phyloP scores from a whole-genome alignment of 2,113 vertebrate species.

The Heterocephalus glaber region DNA sequence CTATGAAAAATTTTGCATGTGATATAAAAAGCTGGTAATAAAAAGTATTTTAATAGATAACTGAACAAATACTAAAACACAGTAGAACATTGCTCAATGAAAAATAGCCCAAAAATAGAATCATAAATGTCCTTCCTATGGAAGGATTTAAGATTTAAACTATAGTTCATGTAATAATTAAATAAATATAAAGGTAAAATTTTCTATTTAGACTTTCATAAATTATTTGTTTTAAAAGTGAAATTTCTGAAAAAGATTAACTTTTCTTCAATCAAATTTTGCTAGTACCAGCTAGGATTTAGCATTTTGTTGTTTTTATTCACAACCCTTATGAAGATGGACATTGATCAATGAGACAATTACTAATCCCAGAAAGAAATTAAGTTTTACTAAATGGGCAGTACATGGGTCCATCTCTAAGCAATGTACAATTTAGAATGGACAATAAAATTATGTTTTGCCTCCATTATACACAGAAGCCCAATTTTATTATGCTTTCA shows the following conservation, averaged over 20 bases:
- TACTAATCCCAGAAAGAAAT: constrained; percentile 59
- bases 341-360: constrained; percentile 41
- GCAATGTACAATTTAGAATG: constrained; percentile 56
- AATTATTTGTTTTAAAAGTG: constrained; percentile 53
- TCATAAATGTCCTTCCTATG: not conserved
- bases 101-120: constrained; percentile 14
- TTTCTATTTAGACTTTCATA: constrained; percentile 21
- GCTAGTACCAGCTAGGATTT: not conserved
- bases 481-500: constrained; percentile 69
- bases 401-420: constrained; percentile 36
- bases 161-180: not conserved
- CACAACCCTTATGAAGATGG: constrained; percentile 1
- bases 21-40: not conserved
- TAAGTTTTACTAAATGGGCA: constrained; percentile 59
- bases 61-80: not conserved
- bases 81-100: not conserved
- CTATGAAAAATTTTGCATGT: not conserved
- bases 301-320: constrained; percentile 64
- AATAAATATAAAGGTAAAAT: not conserved
- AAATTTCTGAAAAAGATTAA: constrained; percentile 15
- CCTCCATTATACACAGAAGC: constrained; percentile 65
- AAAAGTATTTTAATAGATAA: constrained; percentile 7
- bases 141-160: constrained; percentile 9
- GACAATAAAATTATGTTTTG: constrained; percentile 77
- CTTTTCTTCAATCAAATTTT: constrained; percentile 49